Evolutionary conservation across 2,888 invertebrate species (phyloP).

Genomic region (Pollenia amentaria): DNA sequence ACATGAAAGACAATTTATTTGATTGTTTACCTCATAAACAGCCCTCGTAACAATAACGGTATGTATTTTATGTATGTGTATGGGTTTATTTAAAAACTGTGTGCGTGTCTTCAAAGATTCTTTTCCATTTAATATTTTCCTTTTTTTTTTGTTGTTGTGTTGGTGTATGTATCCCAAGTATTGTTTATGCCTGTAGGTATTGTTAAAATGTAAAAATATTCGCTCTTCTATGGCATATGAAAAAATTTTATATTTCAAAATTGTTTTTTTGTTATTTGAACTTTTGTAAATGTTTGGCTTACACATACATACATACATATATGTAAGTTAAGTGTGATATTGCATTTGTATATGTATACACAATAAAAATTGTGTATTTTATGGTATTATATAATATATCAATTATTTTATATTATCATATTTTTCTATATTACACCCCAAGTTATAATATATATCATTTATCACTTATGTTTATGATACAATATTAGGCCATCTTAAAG

Average conservation of each 20-base stretch:
- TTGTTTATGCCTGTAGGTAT: constrained; percentile 35
- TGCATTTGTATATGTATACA: background rate
- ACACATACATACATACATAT: background rate
- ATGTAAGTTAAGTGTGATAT: background rate
- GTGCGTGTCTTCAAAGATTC: constrained; percentile 40
- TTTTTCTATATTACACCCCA: background rate
- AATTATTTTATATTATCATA: constrained; percentile 38
- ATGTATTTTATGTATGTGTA: constrained; percentile 1
- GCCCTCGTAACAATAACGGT: too few relatives aligned
- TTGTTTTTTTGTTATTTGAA: constrained; percentile 20
- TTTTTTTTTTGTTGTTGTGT: background rate
- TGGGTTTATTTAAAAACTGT: constrained; percentile 4
- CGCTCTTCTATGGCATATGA: constrained; percentile 1
- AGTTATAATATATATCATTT: constrained; percentile 17
- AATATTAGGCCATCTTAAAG: background rate
- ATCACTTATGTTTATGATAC: background rate
- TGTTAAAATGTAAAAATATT: background rate
- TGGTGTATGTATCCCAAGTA: background rate
- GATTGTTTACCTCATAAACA: too few relatives aligned
- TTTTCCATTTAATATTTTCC: constrained; percentile 27
- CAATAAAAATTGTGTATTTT: constrained; percentile 10
- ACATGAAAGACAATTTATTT: too few relatives aligned
- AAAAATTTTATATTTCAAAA: constrained; percentile 15
- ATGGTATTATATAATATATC: constrained; percentile 36
- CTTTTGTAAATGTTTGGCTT: constrained; percentile 10